Percentiles rank a stretch among this genome's conserved stretches.
Conservation (phyloP, 2,797 vertebrate genomes). For the Parauchenoglanis punctatus region DNA sequence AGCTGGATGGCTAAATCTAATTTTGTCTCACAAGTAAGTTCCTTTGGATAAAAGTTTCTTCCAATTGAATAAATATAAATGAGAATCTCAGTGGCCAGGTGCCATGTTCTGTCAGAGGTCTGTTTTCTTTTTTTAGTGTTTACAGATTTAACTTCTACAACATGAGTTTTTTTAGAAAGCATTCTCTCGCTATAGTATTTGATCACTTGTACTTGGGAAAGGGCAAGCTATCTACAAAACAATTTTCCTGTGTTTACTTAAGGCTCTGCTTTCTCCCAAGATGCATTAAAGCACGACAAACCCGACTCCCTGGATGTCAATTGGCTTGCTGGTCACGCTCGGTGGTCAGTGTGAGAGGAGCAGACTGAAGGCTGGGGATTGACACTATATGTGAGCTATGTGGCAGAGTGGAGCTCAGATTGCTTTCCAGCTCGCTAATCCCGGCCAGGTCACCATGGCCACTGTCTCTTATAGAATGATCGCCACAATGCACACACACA, state of each 20-base stretch:
- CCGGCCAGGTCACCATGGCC: conserved; percentile 28
- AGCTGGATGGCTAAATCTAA: not conserved
- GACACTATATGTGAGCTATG: conserved; percentile 17
- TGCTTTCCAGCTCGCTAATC: conserved; percentile 45
- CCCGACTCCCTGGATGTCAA: not conserved
- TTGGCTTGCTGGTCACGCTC: conserved; percentile 44
- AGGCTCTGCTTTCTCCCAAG: conserved; percentile 25
- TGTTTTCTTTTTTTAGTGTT: not conserved
- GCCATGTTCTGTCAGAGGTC: not conserved
- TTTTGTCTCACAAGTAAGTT: not conserved
- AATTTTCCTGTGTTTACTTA: conserved; percentile 37
- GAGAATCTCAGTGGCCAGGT: not conserved
- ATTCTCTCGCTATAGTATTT: not conserved
- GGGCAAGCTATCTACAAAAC: conserved; percentile 19
- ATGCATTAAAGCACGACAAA: conserved; percentile 38
- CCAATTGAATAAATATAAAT: not conserved
- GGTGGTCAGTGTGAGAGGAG: conserved; percentile 33
- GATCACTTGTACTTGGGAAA: conserved; percentile 4
- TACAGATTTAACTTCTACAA: not conserved
- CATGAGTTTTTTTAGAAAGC: not conserved
- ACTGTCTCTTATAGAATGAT: conserved; percentile 15
- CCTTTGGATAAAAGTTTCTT: not conserved
- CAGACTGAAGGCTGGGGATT: conserved; percentile 14
- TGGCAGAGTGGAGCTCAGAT: conserved; percentile 34
- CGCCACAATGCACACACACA: not conserved